These are phyloP conservation scores for Hemibagrus guttatus DNA, from an alignment of 2,797 vertebrate genomes.

Conservation along the genomic window DNA sequence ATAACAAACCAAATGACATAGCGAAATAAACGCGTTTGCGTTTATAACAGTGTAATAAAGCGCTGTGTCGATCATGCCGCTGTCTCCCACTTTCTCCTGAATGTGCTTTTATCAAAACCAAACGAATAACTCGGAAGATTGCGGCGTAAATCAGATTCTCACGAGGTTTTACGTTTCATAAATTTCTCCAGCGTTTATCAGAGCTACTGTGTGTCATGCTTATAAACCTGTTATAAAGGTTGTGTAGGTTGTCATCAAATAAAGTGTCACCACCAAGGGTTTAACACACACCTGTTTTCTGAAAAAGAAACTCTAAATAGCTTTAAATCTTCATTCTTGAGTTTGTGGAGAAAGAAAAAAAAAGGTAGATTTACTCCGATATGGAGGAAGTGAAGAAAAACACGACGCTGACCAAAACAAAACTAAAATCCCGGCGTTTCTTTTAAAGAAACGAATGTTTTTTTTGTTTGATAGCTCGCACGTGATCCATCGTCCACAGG, in stretches of 20 bases:
- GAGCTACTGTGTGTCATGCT: background rate
- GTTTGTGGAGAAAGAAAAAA: no score
- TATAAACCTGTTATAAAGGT: background rate
- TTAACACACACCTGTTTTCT: no score
- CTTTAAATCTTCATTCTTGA: background rate
- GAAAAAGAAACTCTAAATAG: no score
- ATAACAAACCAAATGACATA: background rate
- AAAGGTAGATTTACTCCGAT: background rate
- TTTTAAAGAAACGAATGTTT: background rate
- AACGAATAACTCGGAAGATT: no score
- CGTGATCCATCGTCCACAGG: background rate
- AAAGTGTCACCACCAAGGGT: background rate
- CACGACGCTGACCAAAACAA: background rate
- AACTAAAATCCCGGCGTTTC: background rate
- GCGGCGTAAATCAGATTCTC: no score
- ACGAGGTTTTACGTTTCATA: no score
- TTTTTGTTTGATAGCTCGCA: background rate
- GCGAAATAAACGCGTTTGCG: background rate
- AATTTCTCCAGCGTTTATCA: background rate
- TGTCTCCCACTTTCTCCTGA: rapidly evolving
- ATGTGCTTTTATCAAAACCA: no score
- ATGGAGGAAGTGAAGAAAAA: background rate
- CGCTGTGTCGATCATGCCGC: background rate
- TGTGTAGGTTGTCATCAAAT: background rate
- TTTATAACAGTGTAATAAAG: background rate